These are phyloP conservation scores for Rynchops niger DNA, from an alignment of 2,113 vertebrate genomes.

Conservation along the genomic window DNA sequence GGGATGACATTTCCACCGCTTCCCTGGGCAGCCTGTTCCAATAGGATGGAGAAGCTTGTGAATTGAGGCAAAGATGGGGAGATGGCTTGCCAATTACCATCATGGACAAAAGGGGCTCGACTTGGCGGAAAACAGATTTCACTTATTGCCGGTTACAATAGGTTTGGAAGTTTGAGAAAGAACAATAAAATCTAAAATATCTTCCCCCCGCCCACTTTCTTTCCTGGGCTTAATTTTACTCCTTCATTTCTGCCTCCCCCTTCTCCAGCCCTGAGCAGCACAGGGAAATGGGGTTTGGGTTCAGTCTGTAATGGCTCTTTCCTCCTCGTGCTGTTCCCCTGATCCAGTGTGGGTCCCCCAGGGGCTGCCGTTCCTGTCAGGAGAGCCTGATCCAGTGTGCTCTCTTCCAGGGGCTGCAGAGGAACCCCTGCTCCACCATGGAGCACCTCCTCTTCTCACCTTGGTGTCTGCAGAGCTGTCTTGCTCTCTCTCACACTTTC, in stretches of 20 bases:
- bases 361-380: background rate
- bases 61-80: background rate
- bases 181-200: background rate
- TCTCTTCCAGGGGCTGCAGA: background rate
- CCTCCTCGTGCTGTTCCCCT: background rate
- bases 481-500: background rate
- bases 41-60: background rate
- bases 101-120: background rate
- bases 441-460: background rate
- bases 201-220: too few relatives aligned
- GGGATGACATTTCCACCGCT: too few relatives aligned
- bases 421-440: background rate
- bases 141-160: background rate
- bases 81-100: background rate
- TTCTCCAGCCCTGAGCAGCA: fast-evolving
- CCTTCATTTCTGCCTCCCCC: background rate
- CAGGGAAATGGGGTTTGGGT: background rate
- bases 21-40: too few relatives aligned
- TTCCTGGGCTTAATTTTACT: background rate
- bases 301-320: background rate
- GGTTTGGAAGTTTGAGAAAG: background rate
- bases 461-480: background rate
- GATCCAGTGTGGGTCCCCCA: fast-evolving
- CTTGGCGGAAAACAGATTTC: background rate
- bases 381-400: background rate